phyloP scores from a whole-genome alignment of 2,888 invertebrate species.

The Nomada flava region DNA sequence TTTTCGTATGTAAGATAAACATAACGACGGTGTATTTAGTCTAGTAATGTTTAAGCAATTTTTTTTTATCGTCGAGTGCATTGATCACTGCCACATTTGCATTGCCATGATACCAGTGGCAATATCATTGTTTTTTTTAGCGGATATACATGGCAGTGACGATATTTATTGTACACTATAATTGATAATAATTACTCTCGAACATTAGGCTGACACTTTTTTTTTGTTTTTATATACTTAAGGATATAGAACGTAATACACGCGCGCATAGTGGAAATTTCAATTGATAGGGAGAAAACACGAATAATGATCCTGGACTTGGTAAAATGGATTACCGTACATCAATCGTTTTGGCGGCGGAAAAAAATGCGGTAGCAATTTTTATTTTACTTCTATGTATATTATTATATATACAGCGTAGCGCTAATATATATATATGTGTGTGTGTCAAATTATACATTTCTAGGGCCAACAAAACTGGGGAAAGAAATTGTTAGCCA shows the following conservation, averaged over 20 bases:
- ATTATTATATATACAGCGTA: constrained; percentile 6
- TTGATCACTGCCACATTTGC: constrained; percentile 62
- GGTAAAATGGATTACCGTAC: constrained; percentile 11
- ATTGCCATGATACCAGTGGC: constrained; percentile 58
- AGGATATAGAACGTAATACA: constrained; percentile 22
- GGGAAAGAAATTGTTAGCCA: constrained; percentile 48
- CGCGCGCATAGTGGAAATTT: constrained; percentile 12
- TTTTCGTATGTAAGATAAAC: constrained; percentile 24
- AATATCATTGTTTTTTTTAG: constrained; percentile 42
- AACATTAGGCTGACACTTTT: constrained; percentile 39
- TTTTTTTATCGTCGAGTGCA: constrained; percentile 37
- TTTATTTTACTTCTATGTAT: constrained; percentile 29
- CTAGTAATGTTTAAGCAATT: constrained; percentile 42
- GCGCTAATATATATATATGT: constrained; percentile 19
- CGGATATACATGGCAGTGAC: constrained; percentile 45
- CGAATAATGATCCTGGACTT: background rate
- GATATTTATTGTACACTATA: constrained; percentile 51
- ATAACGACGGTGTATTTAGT: constrained; percentile 25
- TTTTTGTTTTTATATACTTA: constrained; percentile 36
- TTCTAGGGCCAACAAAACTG: constrained; percentile 67
- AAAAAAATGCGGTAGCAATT: background rate
- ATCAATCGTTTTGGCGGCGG: background rate
- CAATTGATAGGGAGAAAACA: background rate
- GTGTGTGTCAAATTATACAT: constrained; percentile 59
- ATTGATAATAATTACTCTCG: constrained; percentile 30